Base-by-base conservation (phyloP, 2,113 vertebrate genomes). In the Paradoxurus hermaphroditus region DNA sequence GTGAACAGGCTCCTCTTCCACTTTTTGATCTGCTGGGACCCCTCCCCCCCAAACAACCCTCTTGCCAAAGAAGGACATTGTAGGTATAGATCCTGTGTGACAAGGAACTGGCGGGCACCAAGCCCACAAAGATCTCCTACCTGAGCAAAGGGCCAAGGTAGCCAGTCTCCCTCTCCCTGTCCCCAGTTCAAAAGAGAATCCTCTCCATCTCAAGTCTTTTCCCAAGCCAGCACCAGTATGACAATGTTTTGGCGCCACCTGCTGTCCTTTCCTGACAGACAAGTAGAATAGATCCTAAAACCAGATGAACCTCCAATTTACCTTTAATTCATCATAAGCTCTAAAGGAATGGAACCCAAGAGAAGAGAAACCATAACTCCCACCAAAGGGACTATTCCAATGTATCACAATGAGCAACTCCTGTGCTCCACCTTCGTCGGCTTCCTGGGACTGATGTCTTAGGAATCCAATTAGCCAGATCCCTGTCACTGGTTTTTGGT, bases 161-260 rank as follows among this genome's bases (percentile, higher is more conserved):
- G 53, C 41, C 34, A 62, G 51, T 29, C 4, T 16, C 86, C 41
- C 11, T n/a, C 11, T 29, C 23, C 44, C 75, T 27, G 44, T 19
- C 39, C 56, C 75, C 46, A 46, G 3, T 41, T 75, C 70, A 53
- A 68, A 92, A 85, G 53, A 91, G 88, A 97, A 56, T 86, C 79
- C 67, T 72, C 88, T 16, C 51, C 72, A 82, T 12, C 51, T n/a
- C 4, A 1, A 19, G 51, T 25, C 53, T 62, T 68, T 3, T 0
- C 59, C 56, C 31, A 15, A 49, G 34, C 14, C 62, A 83, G 62
- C 10, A 79, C 51, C 53, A 86, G 93, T 94, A 95, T 8, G 56
- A 79, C 96, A 95, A 96, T 97, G 96, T 94, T 98, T 96, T 98
- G 96, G 98, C 96, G 97, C 98, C 98, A 97, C 91, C 98, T 98